phyloP scores from a whole-genome alignment of 2,113 vertebrate species.

The Perca fluviatilis region DNA sequence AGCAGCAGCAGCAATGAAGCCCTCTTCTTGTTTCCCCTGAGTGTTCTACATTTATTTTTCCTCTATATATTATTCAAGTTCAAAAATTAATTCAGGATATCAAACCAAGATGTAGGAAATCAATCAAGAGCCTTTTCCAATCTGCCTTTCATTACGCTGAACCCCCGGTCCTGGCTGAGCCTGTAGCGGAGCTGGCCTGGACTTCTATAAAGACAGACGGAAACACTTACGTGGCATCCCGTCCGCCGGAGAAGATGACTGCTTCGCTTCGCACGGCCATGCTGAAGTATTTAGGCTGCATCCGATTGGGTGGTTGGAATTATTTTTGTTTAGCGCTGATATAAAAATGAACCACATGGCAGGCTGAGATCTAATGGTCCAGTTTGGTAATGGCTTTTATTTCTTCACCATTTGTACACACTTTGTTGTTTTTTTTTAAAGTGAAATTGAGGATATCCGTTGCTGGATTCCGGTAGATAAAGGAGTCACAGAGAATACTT shows the following conservation, averaged over 20 bases:
- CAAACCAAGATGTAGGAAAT: slow-evolving; percentile 90
- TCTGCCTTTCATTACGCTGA: slow-evolving; percentile 83
- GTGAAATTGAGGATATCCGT: slow-evolving; percentile 14
- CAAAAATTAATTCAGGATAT: slow-evolving; percentile 90
- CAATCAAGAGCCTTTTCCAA: slow-evolving; percentile 82
- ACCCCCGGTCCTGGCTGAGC: slow-evolving; percentile 72
- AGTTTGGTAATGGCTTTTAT: slow-evolving; percentile 60
- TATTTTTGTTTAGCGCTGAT: slow-evolving; percentile 77
- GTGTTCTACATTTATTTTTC: slow-evolving; percentile 85
- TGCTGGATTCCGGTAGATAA: background rate
- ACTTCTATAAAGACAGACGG: slow-evolving; percentile 78
- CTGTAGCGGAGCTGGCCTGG: slow-evolving; percentile 73
- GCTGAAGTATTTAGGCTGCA: slow-evolving; percentile 81
- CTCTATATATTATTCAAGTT: slow-evolving; percentile 89
- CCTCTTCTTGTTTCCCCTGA: slow-evolving; percentile 74
- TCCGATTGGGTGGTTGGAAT: slow-evolving; percentile 82
- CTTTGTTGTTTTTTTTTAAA: background rate
- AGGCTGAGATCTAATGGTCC: slow-evolving; percentile 59
- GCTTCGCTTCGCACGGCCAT: slow-evolving; percentile 70
- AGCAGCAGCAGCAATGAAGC: slow-evolving; percentile 56
- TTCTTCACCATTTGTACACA: slow-evolving; percentile 38
- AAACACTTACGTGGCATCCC: slow-evolving; percentile 82
- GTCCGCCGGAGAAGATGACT: slow-evolving; percentile 74
- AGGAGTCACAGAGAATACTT: slow-evolving; percentile 1
- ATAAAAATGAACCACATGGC: slow-evolving; percentile 80